A percentile compares a stretch with the other conserved stretches of the same genome.
phyloP scores from a whole-genome alignment of 1,140 invertebrate genomes.

The Limonius californicus region DNA sequence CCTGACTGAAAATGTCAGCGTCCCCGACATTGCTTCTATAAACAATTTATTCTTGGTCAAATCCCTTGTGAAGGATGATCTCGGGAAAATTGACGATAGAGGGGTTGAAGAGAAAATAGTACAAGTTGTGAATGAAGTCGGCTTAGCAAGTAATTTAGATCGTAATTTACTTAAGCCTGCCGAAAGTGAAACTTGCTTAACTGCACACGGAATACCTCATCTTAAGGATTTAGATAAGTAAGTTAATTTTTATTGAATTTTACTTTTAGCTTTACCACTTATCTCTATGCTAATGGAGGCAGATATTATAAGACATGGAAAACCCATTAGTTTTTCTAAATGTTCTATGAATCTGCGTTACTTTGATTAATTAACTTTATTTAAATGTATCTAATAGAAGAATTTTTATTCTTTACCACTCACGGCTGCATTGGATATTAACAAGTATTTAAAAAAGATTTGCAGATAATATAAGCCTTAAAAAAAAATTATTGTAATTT shows the following conservation, averaged over 20 bases:
- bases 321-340: too few relatives aligned
- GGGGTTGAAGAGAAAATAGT: slow-evolving; percentile 40
- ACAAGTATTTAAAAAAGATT: too few relatives aligned
- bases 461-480: too few relatives aligned
- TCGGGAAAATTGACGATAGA: slow-evolving; percentile 43
- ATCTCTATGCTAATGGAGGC: too few relatives aligned
- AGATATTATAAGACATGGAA: too few relatives aligned
- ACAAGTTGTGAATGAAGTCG: slow-evolving; percentile 45
- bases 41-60: slow-evolving; percentile 67
- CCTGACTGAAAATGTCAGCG: slow-evolving; percentile 47
- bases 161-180: slow-evolving; percentile 43
- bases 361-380: too few relatives aligned
- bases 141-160: slow-evolving; percentile 44
- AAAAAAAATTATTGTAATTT: too few relatives aligned
- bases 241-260: slow-evolving; percentile 18
- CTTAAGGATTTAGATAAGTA: slow-evolving; percentile 46
- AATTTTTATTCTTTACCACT: too few relatives aligned
- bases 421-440: too few relatives aligned
- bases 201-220: slow-evolving; percentile 37
- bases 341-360: too few relatives aligned
- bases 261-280: too few relatives aligned
- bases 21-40: slow-evolving; percentile 61
- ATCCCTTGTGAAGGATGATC: slow-evolving; percentile 30
- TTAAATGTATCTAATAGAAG: too few relatives aligned
- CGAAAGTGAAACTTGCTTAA: slow-evolving; percentile 41